Evolutionary conservation across 2,888 invertebrate genomes (phyloP), one percentile per base, ranked within the genome.

Genomic region (Drosophila neoperkinsi): DNA sequence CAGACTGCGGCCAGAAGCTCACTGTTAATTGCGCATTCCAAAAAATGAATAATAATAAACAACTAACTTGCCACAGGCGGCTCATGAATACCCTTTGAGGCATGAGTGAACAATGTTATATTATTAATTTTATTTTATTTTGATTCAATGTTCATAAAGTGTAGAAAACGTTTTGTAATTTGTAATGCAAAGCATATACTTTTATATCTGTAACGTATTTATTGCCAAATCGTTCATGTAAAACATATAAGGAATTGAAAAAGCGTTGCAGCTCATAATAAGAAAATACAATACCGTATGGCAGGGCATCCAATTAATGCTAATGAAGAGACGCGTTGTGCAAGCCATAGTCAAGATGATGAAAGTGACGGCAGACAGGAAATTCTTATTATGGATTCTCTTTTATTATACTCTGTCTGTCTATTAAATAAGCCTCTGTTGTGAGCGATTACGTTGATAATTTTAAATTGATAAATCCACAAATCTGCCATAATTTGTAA

Each of bases 11-110:
- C 75, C 52, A 53, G 60, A 21, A n/a, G 21, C 16, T 31, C 13
- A 16, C 25, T 33, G 41, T 60, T 55, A 83, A 88, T 56, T 83
- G 84, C 88, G 84, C 88, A 84, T 81, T 87, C 77, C 38, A 36
- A 49, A 65, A 61, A 31, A n/a, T 57, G 38, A 38, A 46, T 49
- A 34, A 28, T 21, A 59, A 18, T 28, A 13, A 28, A 31, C 18
- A 28, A 4, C 6, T 21, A n/a, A 13, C 13, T 25, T 28, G 46
- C 18, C 3, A n/a, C 28, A 11, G 33, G 6, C 34, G 58, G 43
- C 30, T 0, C 6, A 6, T 10, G 18, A 46, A 70, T 77, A 33
- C 77, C 0, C 74, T 76, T n/a, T 30, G 6, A 6, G 13, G 33
- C 31, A 11, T 21, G 43, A 11, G 18, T n/a, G 6, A 31, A 31